These are phyloP conservation scores for Panthera leo DNA, from an alignment of 2,113 vertebrate genomes.

Conservation along the genomic window DNA sequence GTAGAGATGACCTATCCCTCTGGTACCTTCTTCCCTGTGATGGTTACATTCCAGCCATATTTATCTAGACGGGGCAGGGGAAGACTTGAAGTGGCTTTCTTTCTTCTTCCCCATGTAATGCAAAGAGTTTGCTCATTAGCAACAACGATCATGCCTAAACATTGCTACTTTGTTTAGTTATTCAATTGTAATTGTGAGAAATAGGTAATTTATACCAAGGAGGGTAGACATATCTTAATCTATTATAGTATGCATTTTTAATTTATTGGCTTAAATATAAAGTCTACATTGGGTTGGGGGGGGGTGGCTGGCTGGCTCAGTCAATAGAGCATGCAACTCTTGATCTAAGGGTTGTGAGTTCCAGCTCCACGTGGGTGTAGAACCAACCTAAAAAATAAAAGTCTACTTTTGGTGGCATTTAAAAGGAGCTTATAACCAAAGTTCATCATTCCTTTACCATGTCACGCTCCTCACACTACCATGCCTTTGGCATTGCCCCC, in stretches of 20 bases:
- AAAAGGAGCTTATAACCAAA: not conserved
- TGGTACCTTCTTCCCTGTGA: not conserved
- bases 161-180: not conserved
- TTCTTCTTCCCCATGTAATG: not conserved
- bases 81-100: not conserved
- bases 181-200: slow-evolving; percentile 24
- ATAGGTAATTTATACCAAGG: not conserved
- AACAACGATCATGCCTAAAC: not conserved
- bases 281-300: not conserved
- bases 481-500: not conserved
- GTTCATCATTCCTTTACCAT: not conserved
- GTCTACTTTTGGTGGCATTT: not conserved
- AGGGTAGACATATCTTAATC: not conserved
- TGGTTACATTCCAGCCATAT: not conserved
- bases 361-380: no score
- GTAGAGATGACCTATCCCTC: not conserved
- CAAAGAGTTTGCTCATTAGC: not conserved
- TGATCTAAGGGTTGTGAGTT: no score
- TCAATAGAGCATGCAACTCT: no score
- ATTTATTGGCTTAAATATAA: not conserved
- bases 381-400: no score
- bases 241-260: not conserved
- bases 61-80: not conserved
- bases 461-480: not conserved
- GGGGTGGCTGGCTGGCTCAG: no score